Evolutionary conservation across 2,797 vertebrate species (phyloP).

Genomic region (Sibirionetta formosa): DNA sequence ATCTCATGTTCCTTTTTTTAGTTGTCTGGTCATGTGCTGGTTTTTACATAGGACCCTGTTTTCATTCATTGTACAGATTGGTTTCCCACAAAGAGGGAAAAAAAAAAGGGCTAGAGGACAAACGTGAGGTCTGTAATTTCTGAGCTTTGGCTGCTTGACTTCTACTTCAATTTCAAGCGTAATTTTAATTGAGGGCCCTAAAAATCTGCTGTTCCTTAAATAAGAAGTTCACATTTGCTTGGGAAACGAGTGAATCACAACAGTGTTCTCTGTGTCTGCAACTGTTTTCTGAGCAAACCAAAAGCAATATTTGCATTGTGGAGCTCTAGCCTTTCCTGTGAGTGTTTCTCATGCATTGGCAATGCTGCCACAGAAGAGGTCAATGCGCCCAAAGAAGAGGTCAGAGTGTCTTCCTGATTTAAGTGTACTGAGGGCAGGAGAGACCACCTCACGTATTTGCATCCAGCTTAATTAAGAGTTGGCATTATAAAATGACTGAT

Average conservation of each 20-base stretch:
- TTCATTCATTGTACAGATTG: slow-evolving; percentile 1
- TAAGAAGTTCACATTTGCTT: slow-evolving; percentile 24
- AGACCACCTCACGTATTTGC: neutral
- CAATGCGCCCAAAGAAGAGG: neutral
- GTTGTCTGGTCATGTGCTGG: neutral
- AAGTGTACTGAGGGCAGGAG: neutral
- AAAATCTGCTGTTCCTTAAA: slow-evolving; percentile 32
- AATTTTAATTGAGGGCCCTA: slow-evolving; percentile 15
- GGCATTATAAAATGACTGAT: neutral
- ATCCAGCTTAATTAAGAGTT: neutral
- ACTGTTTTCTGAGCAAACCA: slow-evolving; percentile 37
- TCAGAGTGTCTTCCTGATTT: neutral
- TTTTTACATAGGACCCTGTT: neutral
- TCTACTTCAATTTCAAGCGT: slow-evolving; percentile 6
- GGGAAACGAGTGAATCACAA: slow-evolving; percentile 5
- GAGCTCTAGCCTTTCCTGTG: neutral
- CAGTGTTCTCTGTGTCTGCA: neutral
- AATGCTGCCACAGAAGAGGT: neutral
- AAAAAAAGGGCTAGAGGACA: neutral
- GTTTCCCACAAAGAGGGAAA: neutral
- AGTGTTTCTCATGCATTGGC: neutral
- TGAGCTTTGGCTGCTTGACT: slow-evolving; percentile 12
- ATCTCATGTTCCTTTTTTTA: neutral
- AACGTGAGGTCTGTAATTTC: slow-evolving; percentile 48
- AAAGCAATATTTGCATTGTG: slow-evolving; percentile 15